These are phyloP conservation scores for Meloe dianella DNA, from an alignment of 2,888 invertebrate species.

Conservation along the genomic window DNA sequence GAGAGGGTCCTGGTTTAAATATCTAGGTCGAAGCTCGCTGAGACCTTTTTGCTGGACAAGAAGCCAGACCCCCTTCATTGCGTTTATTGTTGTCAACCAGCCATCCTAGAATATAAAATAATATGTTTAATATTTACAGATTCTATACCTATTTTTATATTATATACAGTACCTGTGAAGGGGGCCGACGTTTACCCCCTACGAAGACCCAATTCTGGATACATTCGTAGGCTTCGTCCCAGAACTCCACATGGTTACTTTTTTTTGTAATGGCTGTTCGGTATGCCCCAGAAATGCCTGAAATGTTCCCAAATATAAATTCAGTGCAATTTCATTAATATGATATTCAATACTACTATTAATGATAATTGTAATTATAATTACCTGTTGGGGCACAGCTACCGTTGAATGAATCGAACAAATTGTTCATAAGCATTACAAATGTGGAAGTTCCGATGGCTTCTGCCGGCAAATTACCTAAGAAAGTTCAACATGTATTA, in stretches of 20 bases:
- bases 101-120: neutral
- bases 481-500: neutral
- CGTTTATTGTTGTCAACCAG: neutral
- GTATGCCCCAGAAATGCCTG: too few species aligned
- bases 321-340: too few species aligned
- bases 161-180: neutral
- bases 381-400: neutral
- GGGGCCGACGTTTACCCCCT: too few species aligned
- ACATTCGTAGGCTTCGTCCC: neutral
- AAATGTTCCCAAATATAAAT: too few species aligned
- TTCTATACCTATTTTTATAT: too few species aligned
- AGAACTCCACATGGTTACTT: neutral
- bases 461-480: neutral
- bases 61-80: constrained; percentile 2
- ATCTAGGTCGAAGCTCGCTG: too few species aligned
- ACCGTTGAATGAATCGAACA: constrained; percentile 12
- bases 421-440: neutral
- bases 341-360: too few species aligned
- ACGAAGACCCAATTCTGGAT: neutral
- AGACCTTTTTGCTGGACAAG: too few species aligned
- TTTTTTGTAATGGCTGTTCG: too few species aligned
- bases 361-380: too few species aligned
- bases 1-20: constrained; percentile 11
- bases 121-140: too few species aligned
- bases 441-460: constrained; percentile 8